Percentiles rank a stretch among this genome's conserved stretches.
These are phyloP conservation scores for Meles meles DNA, from an alignment of 2,113 vertebrate species.

Conservation along the genomic window DNA sequence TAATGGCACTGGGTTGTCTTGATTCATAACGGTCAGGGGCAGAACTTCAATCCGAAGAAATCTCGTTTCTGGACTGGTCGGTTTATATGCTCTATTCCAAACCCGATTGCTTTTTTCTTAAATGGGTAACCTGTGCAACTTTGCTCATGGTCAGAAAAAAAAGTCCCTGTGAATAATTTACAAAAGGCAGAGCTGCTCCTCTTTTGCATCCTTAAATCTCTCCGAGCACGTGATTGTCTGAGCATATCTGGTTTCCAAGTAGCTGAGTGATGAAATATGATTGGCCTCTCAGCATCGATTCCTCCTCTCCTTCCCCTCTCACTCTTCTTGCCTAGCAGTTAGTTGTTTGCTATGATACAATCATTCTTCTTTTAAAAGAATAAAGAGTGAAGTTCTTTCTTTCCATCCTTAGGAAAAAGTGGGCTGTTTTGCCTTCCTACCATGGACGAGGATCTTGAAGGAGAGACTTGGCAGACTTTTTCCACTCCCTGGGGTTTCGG, in stretches of 20 bases:
- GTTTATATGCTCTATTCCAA: not conserved
- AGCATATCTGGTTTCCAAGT: conserved; percentile 87
- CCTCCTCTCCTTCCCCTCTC: conserved; percentile 78
- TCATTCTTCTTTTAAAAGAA: conserved; percentile 63
- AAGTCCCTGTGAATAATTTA: conserved; percentile 70
- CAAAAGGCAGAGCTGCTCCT: conserved; percentile 48
- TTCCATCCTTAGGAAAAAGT: conserved; percentile 35
- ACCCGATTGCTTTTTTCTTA: not conserved
- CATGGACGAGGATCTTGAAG: conserved; percentile 80
- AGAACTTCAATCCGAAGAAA: not conserved
- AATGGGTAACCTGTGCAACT: not conserved
- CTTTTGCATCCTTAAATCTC: conserved; percentile 77
- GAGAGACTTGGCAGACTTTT: conserved; percentile 75
- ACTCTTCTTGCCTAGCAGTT: conserved; percentile 52
- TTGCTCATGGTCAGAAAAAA: conserved; percentile 16
- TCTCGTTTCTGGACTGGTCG: not conserved
- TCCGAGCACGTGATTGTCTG: conserved; percentile 81
- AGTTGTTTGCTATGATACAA: conserved; percentile 60
- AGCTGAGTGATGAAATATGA: conserved; percentile 84
- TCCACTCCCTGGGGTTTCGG: conserved; percentile 78
- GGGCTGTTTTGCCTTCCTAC: conserved; percentile 57
- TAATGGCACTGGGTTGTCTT: not conserved
- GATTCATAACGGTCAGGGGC: not conserved
- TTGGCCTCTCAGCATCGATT: conserved; percentile 83
- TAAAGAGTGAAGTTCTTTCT: conserved; percentile 40